A percentile compares a stretch with the other conserved stretches of the same genome.
Conservation (phyloP, 1,140 invertebrate genomes). For the Camponotus vicinus region DNA sequence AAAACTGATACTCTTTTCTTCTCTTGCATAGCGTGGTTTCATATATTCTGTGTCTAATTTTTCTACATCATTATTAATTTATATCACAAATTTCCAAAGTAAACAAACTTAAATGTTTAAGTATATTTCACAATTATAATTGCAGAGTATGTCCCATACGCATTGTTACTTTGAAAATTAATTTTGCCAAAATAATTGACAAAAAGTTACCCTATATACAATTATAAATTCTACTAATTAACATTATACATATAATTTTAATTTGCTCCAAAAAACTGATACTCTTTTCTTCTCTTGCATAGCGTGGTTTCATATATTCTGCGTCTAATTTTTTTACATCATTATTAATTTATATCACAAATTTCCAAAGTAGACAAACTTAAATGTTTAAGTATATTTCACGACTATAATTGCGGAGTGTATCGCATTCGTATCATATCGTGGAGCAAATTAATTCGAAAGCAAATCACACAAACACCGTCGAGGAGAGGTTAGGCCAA, state of each 20-base stretch:
- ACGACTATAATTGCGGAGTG: neutral
- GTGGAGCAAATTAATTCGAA: neutral
- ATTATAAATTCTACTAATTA: neutral
- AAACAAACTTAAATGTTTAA: neutral
- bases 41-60: neutral
- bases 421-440: neutral
- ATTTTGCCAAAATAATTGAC: neutral
- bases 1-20: neutral
- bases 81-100: neutral
- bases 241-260: neutral
- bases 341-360: neutral
- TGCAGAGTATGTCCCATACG: neutral
- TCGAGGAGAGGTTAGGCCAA: conserved; percentile 64
- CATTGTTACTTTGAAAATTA: neutral
- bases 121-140: neutral
- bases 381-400: neutral
- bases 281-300: neutral
- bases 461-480: neutral
- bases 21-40: neutral
- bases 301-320: neutral
- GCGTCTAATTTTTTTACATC: neutral
- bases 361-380: neutral
- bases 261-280: neutral
- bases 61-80: neutral
- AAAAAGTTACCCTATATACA: neutral